Base-by-base conservation (phyloP, 2,888 invertebrate genomes). In the Drosophila pseudotakahashii region DNA sequence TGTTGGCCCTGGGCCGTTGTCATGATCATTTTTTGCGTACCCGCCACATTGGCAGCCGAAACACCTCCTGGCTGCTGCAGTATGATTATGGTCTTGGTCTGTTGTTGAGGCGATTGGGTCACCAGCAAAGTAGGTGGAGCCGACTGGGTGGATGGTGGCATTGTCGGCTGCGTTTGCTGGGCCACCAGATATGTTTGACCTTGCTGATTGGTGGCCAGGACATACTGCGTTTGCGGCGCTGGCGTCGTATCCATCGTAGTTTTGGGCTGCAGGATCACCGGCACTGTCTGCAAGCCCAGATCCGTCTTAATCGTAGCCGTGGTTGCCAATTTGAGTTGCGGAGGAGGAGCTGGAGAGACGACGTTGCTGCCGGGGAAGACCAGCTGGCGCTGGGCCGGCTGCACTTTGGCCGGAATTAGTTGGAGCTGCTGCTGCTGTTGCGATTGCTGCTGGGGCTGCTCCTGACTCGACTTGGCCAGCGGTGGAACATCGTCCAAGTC, bases 81-180 rank as follows among this genome's bases (percentile, higher is more conserved):
- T 50, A 95, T 95, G 50, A 95, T 95, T 34, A 95, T 95, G 0
- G 95, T 95, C 81, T 95, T 95, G 1, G 95, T 93, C 3, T 94
- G 95, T 69, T 95, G 95, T 78, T 95, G 95, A 0, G 94, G 93
- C 1, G 95, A 94, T 82, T 95, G 95, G 0, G 95, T 94, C 0
- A 95, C 94, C 2, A 95, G 90, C 0, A 95, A 94, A 0, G 95
- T 95, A 73, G 92, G 91, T 7, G 91, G 80, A 3, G 88, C 79
- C 77, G 94, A 94, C 7, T 75, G 54, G 5, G 47, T 76, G 1
- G 93, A 93, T 1, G 94, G 94, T 71, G 94, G 94, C 1, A 94
- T 94, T 75, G 94, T 94, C 0, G 78, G 66, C 30, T 79, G 75
- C 4, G 90, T 63, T 9, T 94, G 94, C 78, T 95, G 95, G 0